phyloP scores from a whole-genome alignment of 35 echinoderm and acorn worm genomes.

The Heliocidaris erythrogramma region DNA sequence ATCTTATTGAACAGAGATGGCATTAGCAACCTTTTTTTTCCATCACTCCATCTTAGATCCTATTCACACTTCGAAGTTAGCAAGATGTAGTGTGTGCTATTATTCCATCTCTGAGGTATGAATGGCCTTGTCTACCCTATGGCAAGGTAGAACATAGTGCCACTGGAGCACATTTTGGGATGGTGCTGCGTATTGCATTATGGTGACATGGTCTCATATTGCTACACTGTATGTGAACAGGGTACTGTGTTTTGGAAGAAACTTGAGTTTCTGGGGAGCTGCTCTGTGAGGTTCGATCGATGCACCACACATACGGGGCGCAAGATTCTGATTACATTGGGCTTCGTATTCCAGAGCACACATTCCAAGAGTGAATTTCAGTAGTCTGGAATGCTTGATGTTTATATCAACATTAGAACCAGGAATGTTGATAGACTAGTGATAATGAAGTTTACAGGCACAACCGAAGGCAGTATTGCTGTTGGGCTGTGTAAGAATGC shows the following conservation, averaged over 20 bases:
- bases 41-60: neutral
- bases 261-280: neutral
- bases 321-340: conserved; percentile 5
- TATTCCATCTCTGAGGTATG: neutral
- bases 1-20: neutral
- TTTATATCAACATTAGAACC: neutral
- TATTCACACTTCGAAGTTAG: too few relatives aligned
- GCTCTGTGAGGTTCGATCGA: neutral
- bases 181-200: too few relatives aligned
- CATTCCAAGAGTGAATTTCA: conserved; percentile 4
- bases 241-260: neutral
- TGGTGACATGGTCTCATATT: neutral
- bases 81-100: too few relatives aligned
- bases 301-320: neutral
- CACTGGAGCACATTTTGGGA: neutral
- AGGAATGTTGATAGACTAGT: neutral
- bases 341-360: neutral
- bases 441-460: neutral
- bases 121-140: neutral
- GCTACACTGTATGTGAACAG: neutral
- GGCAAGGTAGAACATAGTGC: neutral
- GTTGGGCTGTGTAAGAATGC: neutral
- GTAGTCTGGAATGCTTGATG: neutral
- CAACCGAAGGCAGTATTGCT: neutral
- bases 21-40: neutral